phyloP scores from a whole-genome alignment of 2,888 invertebrate genomes.

The Pristionchus fissidentatus region DNA sequence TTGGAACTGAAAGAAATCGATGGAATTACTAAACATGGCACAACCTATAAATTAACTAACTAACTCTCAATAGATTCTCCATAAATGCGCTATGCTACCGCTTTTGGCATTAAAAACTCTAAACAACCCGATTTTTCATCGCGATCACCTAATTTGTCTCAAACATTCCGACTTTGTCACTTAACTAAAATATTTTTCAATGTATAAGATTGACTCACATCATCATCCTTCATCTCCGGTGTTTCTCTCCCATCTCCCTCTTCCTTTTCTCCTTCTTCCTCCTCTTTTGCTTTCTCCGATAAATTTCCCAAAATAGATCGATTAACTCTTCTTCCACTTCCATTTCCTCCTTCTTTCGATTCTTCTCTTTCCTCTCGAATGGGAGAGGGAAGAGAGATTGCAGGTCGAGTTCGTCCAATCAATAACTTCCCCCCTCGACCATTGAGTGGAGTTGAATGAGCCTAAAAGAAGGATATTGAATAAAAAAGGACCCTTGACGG shows the following conservation, averaged over 20 bases:
- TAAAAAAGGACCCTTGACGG: too few species aligned
- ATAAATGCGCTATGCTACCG: not conserved
- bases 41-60: too few species aligned
- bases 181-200: too few species aligned
- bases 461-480: too few species aligned
- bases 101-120: not conserved
- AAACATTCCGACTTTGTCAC: too few species aligned
- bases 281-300: not conserved
- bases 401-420: not conserved
- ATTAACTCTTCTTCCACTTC: not conserved
- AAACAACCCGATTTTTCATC: not conserved
- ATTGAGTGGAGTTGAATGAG: slow-evolving; percentile 1
- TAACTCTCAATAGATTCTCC: too few species aligned
- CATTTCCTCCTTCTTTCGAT: not conserved
- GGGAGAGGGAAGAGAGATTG: slow-evolving; percentile 23
- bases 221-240: too few species aligned
- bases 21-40: too few species aligned
- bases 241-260: not conserved
- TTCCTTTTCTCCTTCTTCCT: not conserved
- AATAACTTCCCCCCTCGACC: not conserved
- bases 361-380: not conserved
- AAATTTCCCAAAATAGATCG: slow-evolving; percentile 10
- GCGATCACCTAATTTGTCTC: too few species aligned
- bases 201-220: too few species aligned
- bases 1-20: too few species aligned